Evolutionary conservation across 2,797 vertebrate genomes (phyloP).

Genomic region (Diplodus puntazzo): DNA sequence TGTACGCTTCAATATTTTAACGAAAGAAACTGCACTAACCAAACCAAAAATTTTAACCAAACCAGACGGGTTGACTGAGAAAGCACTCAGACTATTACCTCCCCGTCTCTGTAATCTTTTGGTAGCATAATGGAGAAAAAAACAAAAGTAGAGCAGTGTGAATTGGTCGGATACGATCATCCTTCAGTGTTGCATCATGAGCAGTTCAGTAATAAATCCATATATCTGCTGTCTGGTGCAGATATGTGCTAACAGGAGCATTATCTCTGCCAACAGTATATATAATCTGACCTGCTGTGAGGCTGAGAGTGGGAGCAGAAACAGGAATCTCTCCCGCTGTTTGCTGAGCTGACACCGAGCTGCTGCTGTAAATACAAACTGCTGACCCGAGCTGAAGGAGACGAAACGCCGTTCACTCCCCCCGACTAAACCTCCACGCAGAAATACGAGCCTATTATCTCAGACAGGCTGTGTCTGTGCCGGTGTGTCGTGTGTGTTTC

Average conservation of each 20-base stretch:
- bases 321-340: constrained; percentile 31
- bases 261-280: neutral
- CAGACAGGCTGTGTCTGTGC: constrained; percentile 13
- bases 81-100: too few relatives aligned
- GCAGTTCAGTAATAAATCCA: neutral
- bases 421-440: neutral
- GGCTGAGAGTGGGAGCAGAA: neutral
- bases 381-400: constrained; percentile 29
- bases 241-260: constrained; percentile 1
- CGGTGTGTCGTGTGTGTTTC: constrained; percentile 32
- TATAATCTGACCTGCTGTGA: constrained; percentile 15
- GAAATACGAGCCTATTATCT: constrained; percentile 38
- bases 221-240: neutral
- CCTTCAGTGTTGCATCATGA: neutral
- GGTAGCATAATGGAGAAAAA: too few relatives aligned
- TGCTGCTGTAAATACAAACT: constrained; percentile 52
- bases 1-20: too few relatives aligned
- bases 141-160: neutral
- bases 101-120: too few relatives aligned
- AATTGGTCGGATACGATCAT: neutral
- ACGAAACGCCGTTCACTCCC: constrained; percentile 1
- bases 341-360: constrained; percentile 33
- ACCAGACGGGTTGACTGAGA: too few relatives aligned
- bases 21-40: too few relatives aligned
- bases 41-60: too few relatives aligned